Conservation (phyloP, 2,113 vertebrate genomes). For the Misgurnus anguillicaudatus region DNA sequence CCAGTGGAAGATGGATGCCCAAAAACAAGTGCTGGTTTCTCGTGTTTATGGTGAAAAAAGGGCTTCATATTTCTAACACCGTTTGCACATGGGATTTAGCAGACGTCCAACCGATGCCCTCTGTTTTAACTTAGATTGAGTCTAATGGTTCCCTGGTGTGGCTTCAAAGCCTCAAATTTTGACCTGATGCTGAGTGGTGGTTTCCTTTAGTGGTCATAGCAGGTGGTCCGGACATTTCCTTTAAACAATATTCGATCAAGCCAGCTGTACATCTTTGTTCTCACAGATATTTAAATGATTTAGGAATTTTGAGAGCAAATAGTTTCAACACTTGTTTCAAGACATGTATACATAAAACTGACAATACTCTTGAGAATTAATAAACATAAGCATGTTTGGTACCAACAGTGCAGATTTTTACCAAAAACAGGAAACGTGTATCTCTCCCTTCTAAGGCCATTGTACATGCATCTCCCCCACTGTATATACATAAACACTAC, state of each 20-base stretch:
- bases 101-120: not conserved
- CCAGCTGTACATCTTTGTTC: constrained; percentile 60
- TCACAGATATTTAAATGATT: not conserved
- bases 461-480: too few species aligned
- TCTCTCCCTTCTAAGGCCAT: too few species aligned
- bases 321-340: not conserved
- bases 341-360: not conserved
- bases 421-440: not conserved
- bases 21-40: not conserved
- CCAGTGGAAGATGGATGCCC: constrained; percentile 43
- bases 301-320: not conserved
- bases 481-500: too few species aligned
- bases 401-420: not conserved
- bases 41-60: not conserved
- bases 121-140: constrained; percentile 8
- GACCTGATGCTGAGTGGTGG: constrained; percentile 33
- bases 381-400: not conserved
- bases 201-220: constrained; percentile 58
- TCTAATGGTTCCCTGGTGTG: constrained; percentile 27
- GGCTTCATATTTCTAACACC: constrained; percentile 26
- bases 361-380: not conserved
- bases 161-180: constrained; percentile 31
- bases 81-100: constrained; percentile 9
- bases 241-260: constrained; percentile 38
- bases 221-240: constrained; percentile 50